Conservation (phyloP, 2,888 invertebrate genomes). For the Andrena dorsata region DNA sequence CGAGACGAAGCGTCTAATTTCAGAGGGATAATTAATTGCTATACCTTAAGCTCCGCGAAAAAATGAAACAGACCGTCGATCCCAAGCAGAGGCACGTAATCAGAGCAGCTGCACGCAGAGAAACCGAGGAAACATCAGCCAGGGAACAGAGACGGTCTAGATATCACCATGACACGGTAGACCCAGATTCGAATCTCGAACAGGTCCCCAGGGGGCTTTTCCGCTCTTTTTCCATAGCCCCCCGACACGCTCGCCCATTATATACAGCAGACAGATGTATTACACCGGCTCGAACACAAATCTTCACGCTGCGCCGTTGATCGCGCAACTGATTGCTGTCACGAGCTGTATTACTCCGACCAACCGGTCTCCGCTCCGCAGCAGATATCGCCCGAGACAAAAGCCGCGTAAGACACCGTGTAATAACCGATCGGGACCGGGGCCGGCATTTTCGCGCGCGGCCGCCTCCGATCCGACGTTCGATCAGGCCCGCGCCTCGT, state of each 20-base stretch:
- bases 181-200: constrained; percentile 57
- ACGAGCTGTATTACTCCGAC: constrained; percentile 26
- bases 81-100: not conserved
- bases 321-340: constrained; percentile 59
- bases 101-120: not conserved
- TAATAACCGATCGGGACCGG: constrained; percentile 13
- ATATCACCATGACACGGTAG: constrained; percentile 28
- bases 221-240: constrained; percentile 38
- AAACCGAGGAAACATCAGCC: not conserved
- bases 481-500: not conserved
- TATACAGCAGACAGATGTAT: constrained; percentile 45
- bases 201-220: constrained; percentile 50
- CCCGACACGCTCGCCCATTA: constrained; percentile 45
- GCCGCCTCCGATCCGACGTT: not conserved
- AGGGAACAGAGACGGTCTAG: constrained; percentile 7
- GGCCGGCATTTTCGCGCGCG: not conserved
- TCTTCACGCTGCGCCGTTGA: constrained; percentile 33
- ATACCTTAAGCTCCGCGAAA: not conserved
- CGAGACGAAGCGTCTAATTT: too few species aligned
- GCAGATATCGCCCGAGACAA: constrained; percentile 2
- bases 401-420: constrained; percentile 12
- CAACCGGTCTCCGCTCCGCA: constrained; percentile 2
- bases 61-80: not conserved
- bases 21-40: too few species aligned
- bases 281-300: constrained; percentile 47